Conservation (phyloP, 2,113 vertebrate species). For the Leucopsar rothschildi region DNA sequence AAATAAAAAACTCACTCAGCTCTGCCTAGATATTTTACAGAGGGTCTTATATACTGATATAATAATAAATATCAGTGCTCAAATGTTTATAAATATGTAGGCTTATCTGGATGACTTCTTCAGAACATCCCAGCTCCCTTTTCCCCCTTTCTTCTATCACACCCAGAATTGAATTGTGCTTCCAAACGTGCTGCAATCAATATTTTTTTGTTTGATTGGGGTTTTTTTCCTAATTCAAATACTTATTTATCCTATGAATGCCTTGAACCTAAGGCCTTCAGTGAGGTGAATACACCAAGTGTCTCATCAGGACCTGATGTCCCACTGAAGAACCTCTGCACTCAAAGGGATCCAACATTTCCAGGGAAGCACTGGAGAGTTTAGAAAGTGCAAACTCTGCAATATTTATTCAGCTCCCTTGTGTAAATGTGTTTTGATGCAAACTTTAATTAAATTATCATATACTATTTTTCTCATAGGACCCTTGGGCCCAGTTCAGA, state of each 20-base stretch:
- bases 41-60: background rate
- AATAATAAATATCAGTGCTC: background rate
- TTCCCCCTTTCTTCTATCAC: background rate
- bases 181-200: background rate
- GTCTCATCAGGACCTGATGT: background rate
- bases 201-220: background rate
- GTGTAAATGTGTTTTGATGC: conserved; percentile 39
- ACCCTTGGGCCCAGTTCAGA: conserved; percentile 21
- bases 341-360: background rate
- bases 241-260: background rate
- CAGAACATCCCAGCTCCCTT: background rate
- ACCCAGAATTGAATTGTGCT: background rate
- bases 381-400: background rate
- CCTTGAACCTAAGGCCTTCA: background rate
- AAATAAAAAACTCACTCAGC: background rate
- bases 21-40: background rate
- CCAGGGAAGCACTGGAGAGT: background rate
- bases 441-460: conserved; percentile 57
- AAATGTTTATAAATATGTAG: background rate
- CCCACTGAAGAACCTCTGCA: background rate
- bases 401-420: background rate
- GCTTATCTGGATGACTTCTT: background rate
- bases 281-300: background rate
- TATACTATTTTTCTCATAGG: conserved; percentile 43
- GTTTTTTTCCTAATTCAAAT: background rate